Percentiles rank a stretch among this genome's conserved stretches.
These are phyloP conservation scores for Fragariocoptes setiger DNA, from an alignment of 1,140 invertebrate genomes.

Conservation along the genomic window DNA sequence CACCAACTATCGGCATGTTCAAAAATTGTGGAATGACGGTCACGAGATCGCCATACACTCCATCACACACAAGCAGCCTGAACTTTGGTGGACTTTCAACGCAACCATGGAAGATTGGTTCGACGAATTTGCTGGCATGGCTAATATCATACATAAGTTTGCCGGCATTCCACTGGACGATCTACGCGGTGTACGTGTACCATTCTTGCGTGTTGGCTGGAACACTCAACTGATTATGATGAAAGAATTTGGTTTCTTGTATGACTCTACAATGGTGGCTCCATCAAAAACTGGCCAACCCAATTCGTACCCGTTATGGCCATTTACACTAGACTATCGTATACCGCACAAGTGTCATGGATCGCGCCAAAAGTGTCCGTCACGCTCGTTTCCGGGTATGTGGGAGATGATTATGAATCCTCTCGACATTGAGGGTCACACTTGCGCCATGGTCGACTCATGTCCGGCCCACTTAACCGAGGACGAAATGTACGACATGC, in stretches of 20 bases:
- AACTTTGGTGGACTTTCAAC: slow-evolving; percentile 29
- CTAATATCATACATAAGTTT: slow-evolving; percentile 47
- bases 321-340: slow-evolving; percentile 70
- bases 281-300: slow-evolving; percentile 29
- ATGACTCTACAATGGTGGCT: slow-evolving; percentile 70
- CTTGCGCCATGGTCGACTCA: slow-evolving; percentile 21
- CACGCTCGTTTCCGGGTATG: slow-evolving; percentile 43
- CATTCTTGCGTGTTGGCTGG: slow-evolving; percentile 59
- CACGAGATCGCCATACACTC: slow-evolving; percentile 81
- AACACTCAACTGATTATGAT: slow-evolving; percentile 87
- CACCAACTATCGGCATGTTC: slow-evolving; percentile 71
- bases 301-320: slow-evolving; percentile 47
- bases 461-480: slow-evolving; percentile 14
- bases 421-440: slow-evolving; percentile 50
- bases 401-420: slow-evolving; percentile 93
- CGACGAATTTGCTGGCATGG: slow-evolving; percentile 73
- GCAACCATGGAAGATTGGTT: slow-evolving; percentile 67
- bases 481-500: slow-evolving; percentile 16
- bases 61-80: slow-evolving; percentile 36
- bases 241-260: slow-evolving; percentile 72
- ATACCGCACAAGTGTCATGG: slow-evolving; percentile 82
- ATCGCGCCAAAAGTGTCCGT: slow-evolving; percentile 24
- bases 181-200: slow-evolving; percentile 32
- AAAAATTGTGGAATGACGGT: slow-evolving; percentile 54
- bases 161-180: slow-evolving; percentile 47